Base-by-base conservation (phyloP, 2,113 vertebrate species). In the Raja brachyura region DNA sequence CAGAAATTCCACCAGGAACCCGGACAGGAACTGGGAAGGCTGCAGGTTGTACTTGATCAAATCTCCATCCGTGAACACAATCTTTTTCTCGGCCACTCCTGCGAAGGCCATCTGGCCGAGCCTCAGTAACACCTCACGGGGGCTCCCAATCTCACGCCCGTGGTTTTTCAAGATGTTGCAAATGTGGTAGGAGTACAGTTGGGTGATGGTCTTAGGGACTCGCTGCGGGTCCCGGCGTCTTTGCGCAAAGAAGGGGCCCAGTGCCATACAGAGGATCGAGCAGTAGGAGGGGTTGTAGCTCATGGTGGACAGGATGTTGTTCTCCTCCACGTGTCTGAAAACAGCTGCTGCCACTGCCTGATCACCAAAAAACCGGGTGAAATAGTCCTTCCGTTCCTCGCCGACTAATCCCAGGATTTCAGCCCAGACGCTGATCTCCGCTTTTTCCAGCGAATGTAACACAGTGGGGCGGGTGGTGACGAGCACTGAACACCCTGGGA, bases 261-360 rank as follows among this genome's bases (percentile, higher is more conserved):
- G 95, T 20, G 95, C 33, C n/a, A 93, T 95, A 93, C 95, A 95
- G 92, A 96, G 93, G 59, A 95, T 96, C 96, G 97, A 97, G 94
- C 96, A 97, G 93, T 96, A 97, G 22, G 94, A 94, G 1, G 97
- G 97, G 73, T 94, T 94, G 66, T 94, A 93, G 39, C 95, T 95
- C 93, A 97, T 93, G 25, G 96, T 95, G 70, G 95, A 95, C 78
- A 96, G 95, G 3, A 95, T 95, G 4, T 96, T 93, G 54, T 94
- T 96, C 76, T 93, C 94, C 90, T 96, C 95, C 94, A 96, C 95
- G 73, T 95, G 94, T 0, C 73, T 81, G 1, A 95, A 93, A 5
- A 95, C 94, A 68, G 75, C 90, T 14, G 93, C 93, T 14, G 95
- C 86, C n/a, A 90, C 59, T 14, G 4, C 9, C 61, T 66, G 13